Base-by-base conservation (phyloP, 2,888 invertebrate genomes). In the Cephus pulcher region DNA sequence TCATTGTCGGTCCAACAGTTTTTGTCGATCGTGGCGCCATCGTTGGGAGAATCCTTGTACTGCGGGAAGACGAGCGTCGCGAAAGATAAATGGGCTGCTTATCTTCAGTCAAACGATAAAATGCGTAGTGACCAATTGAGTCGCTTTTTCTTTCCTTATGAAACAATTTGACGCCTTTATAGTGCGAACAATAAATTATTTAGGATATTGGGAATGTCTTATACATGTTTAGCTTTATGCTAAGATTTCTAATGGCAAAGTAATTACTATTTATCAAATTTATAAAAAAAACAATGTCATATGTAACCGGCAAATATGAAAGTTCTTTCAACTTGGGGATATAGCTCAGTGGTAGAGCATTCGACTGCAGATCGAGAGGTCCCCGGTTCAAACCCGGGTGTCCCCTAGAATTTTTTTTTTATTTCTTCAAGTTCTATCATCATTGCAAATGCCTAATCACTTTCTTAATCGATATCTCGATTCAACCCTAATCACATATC, bases 341-440 rank as follows among this genome's bases (percentile, higher is more conserved):
- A 94, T 94, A 94, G 94, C 94, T 94, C 94, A 94, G 94, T 94
- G 94, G 94, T 94, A 94, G 94, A 94, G 94, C 94, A 94, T 94
- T 94, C 94, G 94, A 94, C 94, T 94, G 94, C 94, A 94, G 94
- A 94, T 94, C 94, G 94, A 94, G 94, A 94, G 94, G 94, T 94
- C 95, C 94, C 94, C 94, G 94, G 94, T 94, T 95, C 95, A 94
- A 94, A 94, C 94, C 94, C 94, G 94, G 94, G 94, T 94, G 94
- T 93, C 94, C 94, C 94, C 94, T 94, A 81, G 11, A 69, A 30
- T 73, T 84, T 35, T 86, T 80, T 82, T 80, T 34, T 35, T 35
- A 11, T 71, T 71, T 71, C 11, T 33, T n/a, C 33, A 15, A 15
- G 0, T 71, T 71, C 3, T 3, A 32, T 71, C 30, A 11, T 15